Conservation (phyloP, 2,113 vertebrate species). For the Onychostruthus taczanowskii region DNA sequence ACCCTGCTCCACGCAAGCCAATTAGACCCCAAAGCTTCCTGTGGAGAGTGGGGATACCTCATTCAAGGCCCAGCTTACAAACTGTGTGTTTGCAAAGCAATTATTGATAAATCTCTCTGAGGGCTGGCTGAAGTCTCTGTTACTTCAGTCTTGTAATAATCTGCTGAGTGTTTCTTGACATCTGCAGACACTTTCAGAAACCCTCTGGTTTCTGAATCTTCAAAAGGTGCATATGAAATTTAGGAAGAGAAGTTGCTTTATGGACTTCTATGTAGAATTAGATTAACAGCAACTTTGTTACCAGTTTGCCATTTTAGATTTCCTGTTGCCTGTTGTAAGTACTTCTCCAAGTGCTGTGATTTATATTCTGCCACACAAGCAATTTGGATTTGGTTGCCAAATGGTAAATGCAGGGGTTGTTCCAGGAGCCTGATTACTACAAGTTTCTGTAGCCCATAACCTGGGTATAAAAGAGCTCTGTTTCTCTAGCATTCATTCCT, state of each 20-base stretch:
- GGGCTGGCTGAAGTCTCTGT: neutral
- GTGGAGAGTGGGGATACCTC: neutral
- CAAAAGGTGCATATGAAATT: neutral
- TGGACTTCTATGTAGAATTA: neutral
- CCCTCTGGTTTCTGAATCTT: neutral
- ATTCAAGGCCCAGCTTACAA: neutral
- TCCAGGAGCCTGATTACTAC: conserved; percentile 57
- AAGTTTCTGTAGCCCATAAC: neutral
- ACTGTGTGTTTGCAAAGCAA: neutral
- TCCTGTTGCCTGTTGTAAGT: neutral
- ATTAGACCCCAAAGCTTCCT: neutral
- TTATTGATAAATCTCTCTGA: neutral
- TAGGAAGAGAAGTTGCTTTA: neutral
- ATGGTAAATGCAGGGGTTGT: conserved; percentile 33
- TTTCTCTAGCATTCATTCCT: neutral
- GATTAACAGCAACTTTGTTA: neutral
- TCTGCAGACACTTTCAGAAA: neutral
- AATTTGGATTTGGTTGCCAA: conserved; percentile 57
- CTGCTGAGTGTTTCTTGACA: neutral
- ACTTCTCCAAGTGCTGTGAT: conserved; percentile 5
- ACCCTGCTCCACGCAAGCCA: neutral
- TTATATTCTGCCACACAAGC: conserved; percentile 47
- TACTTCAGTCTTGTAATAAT: neutral
- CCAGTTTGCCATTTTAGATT: neutral
- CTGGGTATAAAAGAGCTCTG: neutral